Base-by-base conservation (phyloP, 1,140 invertebrate species). In the Caenorhabditis tropicalis region DNA sequence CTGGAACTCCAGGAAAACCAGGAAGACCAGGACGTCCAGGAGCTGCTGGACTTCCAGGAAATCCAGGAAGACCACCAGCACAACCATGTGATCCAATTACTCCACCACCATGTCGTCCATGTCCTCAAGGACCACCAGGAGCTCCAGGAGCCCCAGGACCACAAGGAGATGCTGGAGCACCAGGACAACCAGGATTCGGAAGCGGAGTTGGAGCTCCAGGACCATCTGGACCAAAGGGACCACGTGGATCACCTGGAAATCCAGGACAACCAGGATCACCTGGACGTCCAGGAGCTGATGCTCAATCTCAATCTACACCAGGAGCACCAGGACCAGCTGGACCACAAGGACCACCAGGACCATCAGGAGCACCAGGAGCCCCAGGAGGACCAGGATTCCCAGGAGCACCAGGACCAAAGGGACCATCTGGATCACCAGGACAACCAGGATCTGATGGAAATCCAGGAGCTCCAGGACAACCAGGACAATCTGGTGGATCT, bases 31-130 rank as follows among this genome's bases (percentile, higher is more conserved):
- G 86, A 33, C 51, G 51, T 15, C 79, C 86, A 36, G 86, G 86
- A 74, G 56, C 86, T 60, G 86, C 85, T 82, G 86, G 86, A 16
- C 53, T 82, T 39, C 84, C 84, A 31, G 86, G 86, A 82, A 82
- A 79, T 43, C 84, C 86, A 24, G 86, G 84, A 21, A 27, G 74
- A 36, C 86, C 86, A 49, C 84, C 86, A 48, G 65, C 43, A 24
- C 79, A 81, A n/a, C 85, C 85, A 21, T 86, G 86, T 70, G 84
- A 82, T 21, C 84, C 86, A 27, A 24, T 70, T 19, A 86, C 48
- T 29, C 70, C 83, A 51, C 86, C 86, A 39, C 86, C 86, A 27
- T 86, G 86, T 33, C 53, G 70, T 31, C 86, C 83, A 33, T 86
- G 86, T 43, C 84, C 84, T 21, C 43, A 36, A 27, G 86, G 86